Percentiles rank a stretch among this genome's conserved stretches.
Conservation (phyloP, 2,797 vertebrate species). For the Otolemur crassicaudatus region DNA sequence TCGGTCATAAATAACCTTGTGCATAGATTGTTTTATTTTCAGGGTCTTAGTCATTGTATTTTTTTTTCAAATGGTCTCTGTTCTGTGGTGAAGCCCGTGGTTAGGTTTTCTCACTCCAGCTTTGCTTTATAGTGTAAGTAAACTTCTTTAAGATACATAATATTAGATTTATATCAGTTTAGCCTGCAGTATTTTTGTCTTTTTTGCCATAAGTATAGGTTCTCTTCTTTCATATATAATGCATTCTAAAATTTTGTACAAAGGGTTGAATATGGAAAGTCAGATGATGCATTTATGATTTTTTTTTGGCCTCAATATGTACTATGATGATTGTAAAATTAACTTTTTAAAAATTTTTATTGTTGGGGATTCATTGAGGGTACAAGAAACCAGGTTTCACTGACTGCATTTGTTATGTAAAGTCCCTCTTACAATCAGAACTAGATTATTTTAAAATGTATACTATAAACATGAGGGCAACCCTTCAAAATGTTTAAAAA, state of each 20-base stretch:
- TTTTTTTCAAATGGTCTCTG: slow-evolving; percentile 2
- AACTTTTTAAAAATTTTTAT: too few relatives aligned
- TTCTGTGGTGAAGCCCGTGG: not conserved
- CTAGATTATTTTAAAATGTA: not conserved
- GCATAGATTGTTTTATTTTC: not conserved
- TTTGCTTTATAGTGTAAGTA: not conserved
- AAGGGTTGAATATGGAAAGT: slow-evolving; percentile 3
- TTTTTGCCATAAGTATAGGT: not conserved
- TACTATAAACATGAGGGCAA: not conserved
- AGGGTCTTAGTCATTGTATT: not conserved
- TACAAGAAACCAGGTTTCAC: too few relatives aligned
- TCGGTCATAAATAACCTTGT: not conserved
- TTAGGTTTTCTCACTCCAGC: not conserved
- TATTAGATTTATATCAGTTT: slow-evolving; percentile 35
- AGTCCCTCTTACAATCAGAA: not conserved
- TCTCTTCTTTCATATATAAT: not conserved
- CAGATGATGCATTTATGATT: not conserved
- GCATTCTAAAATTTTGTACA: slow-evolving; percentile 46
- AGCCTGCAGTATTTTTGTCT: slow-evolving; percentile 1
- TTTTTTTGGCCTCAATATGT: too few relatives aligned
- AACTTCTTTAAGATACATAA: slow-evolving; percentile 21
- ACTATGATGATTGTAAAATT: too few relatives aligned
- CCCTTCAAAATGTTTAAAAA: not conserved
- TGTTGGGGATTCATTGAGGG: too few relatives aligned
- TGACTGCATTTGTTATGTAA: too few relatives aligned